Percentiles rank a stretch among this genome's conserved stretches.
Conservation (phyloP, 2,888 invertebrate genomes). For the Biston betularia region DNA sequence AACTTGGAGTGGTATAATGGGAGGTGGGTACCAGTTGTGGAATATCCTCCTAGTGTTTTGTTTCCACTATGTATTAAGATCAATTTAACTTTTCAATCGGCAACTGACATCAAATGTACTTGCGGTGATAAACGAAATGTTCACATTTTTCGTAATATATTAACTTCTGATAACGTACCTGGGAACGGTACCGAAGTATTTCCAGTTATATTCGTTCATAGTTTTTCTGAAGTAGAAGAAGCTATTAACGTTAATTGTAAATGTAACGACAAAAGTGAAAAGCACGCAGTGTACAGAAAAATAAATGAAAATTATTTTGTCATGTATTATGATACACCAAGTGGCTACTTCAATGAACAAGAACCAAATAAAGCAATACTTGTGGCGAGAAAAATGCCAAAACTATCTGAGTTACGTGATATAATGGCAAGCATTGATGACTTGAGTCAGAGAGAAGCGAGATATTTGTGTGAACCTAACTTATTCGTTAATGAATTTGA, state of each 20-base stretch:
- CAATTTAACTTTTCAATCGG: neutral
- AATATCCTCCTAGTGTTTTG: neutral
- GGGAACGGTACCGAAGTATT: neutral
- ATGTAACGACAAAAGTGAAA: neutral
- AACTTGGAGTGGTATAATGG: conserved; percentile 2
- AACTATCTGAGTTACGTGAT: conserved; percentile 2
- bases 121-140: conserved; percentile 8
- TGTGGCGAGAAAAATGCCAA: neutral
- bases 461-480: conserved; percentile 5
- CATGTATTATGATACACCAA: neutral
- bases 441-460: neutral
- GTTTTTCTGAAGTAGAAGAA: neutral
- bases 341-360: neutral
- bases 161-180: neutral
- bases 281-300: neutral
- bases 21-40: conserved; percentile 1
- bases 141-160: neutral
- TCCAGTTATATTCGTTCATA: neutral
- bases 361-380: conserved; percentile 5
- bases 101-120: neutral
- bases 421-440: conserved; percentile 5
- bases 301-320: conserved; percentile 8
- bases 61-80: neutral
- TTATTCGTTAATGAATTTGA: conserved; percentile 11
- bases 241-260: neutral